Base-by-base conservation (phyloP, 2,888 invertebrate genomes). In the Punctoribates punctum region DNA sequence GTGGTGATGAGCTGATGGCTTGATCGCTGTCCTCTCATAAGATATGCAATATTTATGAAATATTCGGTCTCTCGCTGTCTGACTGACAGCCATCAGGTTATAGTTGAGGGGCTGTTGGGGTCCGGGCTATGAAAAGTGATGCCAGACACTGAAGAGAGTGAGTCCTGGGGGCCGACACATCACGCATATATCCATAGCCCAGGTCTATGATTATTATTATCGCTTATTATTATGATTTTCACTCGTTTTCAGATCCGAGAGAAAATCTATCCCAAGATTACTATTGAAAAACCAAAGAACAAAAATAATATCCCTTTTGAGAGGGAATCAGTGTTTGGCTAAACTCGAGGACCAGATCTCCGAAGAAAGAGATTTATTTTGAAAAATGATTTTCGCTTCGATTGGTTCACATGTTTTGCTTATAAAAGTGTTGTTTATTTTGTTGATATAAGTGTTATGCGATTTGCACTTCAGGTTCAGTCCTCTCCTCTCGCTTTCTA, bases 191-290 rank as follows among this genome's bases (percentile, higher is more conserved):
- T 65, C 54, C 25, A 54, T 25, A n/a, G 20, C 54, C 6, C 54
- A 25, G 54, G 20, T 20, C 51, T n/a, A 65, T 65, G 25, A 65
- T 65, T 65, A 65, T 65, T 29, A 65, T 65, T 65, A 65, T 65
- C 38, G 34, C 65, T 34, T 38, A 57, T 57, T 57, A 57, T 65
- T 65, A 65, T 65, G 27, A 62, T 62, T n/a, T 65, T 34, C 65
- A 57, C 57, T 57, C 57, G 23, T 51, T 65, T 65, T 65, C n/a
- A n/a, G n/a, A 65, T 65, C n/a, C n/a, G 15, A 34, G 11, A 29
- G 20, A 65, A 34, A 17, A 17, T n/a, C n/a, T 42, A 42, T 42
- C 42, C 42, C 8, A 42, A 9, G 25, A 57, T 20, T 51, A 4
- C 23, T 25, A 25, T 23, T 8, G 57, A 57, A 57, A 25, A 57